phyloP scores from a whole-genome alignment of 2,797 vertebrate species.

The Coilia nasus region DNA sequence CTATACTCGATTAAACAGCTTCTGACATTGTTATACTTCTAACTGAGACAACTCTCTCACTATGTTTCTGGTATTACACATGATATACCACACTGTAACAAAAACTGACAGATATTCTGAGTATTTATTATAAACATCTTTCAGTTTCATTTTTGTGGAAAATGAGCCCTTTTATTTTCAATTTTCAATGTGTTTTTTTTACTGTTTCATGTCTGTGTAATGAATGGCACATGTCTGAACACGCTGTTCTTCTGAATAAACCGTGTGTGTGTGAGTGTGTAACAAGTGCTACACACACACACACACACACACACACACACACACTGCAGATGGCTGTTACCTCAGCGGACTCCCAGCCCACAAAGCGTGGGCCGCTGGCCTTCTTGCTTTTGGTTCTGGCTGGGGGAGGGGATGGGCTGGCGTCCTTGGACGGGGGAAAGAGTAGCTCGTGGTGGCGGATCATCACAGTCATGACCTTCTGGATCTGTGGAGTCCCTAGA shows the following conservation, averaged over 20 bases:
- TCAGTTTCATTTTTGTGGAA: neutral
- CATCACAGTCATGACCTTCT: constrained; percentile 94
- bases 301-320: neutral
- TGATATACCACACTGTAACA: neutral
- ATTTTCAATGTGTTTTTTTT: neutral
- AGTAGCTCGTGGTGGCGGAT: constrained; percentile 87
- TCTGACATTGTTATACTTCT: neutral
- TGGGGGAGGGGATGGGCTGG: constrained; percentile 66
- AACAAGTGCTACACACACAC: neutral
- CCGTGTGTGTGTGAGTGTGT: neutral
- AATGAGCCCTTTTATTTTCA: neutral
- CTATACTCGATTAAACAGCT: neutral
- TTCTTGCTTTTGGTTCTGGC: constrained; percentile 78
- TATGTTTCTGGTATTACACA: neutral
- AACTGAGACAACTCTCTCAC: neutral
- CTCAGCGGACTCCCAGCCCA: constrained; percentile 92
- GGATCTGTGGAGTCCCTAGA: constrained; percentile 90
- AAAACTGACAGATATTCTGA: neutral
- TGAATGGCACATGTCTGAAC: neutral
- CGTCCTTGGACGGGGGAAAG: constrained; percentile 86
- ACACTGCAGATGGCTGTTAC: constrained; percentile 47
- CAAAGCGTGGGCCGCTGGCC: constrained; percentile 77
- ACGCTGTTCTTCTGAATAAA: neutral
- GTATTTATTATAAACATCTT: neutral
- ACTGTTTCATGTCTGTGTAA: neutral